Evolutionary conservation across 1,140 invertebrate species (phyloP).

Genomic region (Daktulosphaira vitifoliae): DNA sequence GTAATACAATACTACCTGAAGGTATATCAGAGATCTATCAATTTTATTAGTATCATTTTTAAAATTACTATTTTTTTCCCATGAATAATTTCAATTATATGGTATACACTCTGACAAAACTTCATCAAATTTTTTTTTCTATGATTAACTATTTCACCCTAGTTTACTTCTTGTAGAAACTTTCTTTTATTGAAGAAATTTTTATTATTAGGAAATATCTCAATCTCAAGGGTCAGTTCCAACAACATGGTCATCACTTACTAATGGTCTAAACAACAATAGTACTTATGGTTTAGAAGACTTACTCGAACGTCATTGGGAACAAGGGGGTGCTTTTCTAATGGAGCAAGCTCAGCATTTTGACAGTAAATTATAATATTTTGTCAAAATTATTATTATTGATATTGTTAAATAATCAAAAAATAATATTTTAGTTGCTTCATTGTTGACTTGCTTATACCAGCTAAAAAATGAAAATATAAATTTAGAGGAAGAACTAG

Average conservation of each 20-base stretch:
- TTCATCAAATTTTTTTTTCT: too few relatives aligned
- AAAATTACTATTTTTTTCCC: too few relatives aligned
- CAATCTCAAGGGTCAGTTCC: conserved; percentile 3
- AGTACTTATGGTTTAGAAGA: conserved; percentile 75
- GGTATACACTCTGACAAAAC: too few relatives aligned
- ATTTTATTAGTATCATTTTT: too few relatives aligned
- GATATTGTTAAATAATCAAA: background rate
- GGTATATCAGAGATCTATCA: too few relatives aligned
- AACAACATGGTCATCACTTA: conserved; percentile 6
- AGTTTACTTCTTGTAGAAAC: too few relatives aligned
- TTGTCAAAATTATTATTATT: background rate
- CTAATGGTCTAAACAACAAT: conserved; percentile 20
- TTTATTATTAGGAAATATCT: too few relatives aligned
- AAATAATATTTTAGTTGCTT: conserved; percentile 57
- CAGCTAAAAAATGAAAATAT: conserved; percentile 86
- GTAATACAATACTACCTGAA: too few relatives aligned
- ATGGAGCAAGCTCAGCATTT: conserved; percentile 96
- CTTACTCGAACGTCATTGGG: conserved; percentile 89
- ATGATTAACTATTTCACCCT: too few relatives aligned
- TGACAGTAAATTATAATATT: conserved; percentile 46
- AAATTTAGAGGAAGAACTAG: conserved; percentile 82
- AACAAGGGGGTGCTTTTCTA: conserved; percentile 91
- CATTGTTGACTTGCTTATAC: conserved; percentile 85
- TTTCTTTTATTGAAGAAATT: too few relatives aligned
- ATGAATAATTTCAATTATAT: too few relatives aligned